Conservation (phyloP, 2,888 invertebrate species). For the Entomobrya proxima region DNA sequence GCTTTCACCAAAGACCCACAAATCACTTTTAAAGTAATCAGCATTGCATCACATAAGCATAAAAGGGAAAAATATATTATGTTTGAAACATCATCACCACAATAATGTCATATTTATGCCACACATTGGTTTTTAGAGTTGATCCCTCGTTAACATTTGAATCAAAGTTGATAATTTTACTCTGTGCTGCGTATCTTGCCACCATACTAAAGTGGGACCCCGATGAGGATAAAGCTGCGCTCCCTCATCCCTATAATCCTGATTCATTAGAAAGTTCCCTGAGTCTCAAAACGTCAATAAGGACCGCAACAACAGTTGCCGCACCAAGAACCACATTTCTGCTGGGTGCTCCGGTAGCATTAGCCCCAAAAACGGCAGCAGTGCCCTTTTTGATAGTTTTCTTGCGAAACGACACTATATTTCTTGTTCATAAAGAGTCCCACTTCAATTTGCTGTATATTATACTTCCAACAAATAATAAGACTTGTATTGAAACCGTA, state of each 20-base stretch:
- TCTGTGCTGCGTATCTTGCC: constrained; percentile 29
- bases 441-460: not conserved
- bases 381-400: constrained; percentile 40
- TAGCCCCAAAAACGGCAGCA: constrained; percentile 36
- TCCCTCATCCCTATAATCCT: constrained; percentile 21
- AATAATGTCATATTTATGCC: constrained; percentile 35
- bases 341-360: not conserved
- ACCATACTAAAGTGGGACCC: not conserved
- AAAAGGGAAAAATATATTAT: not conserved
- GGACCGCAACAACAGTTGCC: not conserved
- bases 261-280: constrained; percentile 49
- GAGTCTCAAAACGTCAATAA: constrained; percentile 34
- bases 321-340: not conserved
- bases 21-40: not conserved
- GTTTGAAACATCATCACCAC: constrained; percentile 11
- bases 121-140: constrained; percentile 30
- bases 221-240: not conserved
- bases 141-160: constrained; percentile 2
- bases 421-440: not conserved
- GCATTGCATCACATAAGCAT: not conserved
- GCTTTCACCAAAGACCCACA: not conserved
- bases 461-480: not conserved
- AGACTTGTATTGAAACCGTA: not conserved
- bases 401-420: constrained; percentile 7
- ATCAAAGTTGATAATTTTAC: not conserved